Evolutionary conservation across 2,113 vertebrate species (phyloP).

Genomic region (Struthio camelus): DNA sequence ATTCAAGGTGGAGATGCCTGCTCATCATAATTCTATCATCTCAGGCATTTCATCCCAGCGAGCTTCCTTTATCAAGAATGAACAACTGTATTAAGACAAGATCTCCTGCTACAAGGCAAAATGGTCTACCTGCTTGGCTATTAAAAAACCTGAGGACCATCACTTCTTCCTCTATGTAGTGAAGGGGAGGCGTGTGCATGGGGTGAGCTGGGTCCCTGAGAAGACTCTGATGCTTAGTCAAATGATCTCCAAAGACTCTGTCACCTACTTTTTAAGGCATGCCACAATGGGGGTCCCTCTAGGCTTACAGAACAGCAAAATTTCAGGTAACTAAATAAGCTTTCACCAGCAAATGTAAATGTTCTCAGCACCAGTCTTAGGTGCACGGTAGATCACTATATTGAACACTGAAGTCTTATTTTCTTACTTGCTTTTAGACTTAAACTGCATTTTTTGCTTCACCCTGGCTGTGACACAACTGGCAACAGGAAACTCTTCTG

Average conservation of each 20-base stretch:
- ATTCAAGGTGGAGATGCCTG: background rate
- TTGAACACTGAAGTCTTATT: background rate
- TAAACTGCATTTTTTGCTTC: background rate
- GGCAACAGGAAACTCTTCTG: background rate
- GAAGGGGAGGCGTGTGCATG: background rate
- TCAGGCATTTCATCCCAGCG: background rate
- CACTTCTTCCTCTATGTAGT: background rate
- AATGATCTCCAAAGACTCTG: background rate
- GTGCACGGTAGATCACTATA: background rate
- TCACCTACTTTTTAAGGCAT: background rate
- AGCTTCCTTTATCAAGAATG: background rate
- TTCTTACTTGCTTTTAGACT: background rate
- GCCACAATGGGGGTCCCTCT: background rate
- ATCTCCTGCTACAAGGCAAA: background rate
- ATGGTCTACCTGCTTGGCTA: background rate
- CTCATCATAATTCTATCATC: background rate
- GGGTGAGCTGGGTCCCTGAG: background rate
- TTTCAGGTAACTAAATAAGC: background rate
- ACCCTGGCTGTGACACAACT: background rate
- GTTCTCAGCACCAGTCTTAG: background rate
- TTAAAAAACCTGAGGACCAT: background rate
- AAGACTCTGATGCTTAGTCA: background rate
- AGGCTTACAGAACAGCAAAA: background rate
- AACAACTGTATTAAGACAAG: background rate
- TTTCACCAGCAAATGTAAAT: background rate